Conservation (phyloP, 2,888 invertebrate species). For the Athrips mouffetella region DNA sequence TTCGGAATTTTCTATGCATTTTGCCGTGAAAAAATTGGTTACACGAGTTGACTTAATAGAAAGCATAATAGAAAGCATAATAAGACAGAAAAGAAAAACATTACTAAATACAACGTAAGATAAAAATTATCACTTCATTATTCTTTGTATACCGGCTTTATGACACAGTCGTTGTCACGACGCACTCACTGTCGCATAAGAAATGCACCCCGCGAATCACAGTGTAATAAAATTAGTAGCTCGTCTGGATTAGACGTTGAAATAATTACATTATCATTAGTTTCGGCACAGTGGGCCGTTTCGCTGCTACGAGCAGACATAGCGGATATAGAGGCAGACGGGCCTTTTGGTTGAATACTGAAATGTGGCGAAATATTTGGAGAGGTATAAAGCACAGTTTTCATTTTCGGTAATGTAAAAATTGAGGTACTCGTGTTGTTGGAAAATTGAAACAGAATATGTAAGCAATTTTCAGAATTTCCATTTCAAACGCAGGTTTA, state of each 20-base stretch:
- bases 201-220: not conserved
- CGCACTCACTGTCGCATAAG: not conserved
- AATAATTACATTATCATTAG: constrained; percentile 14
- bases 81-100: no score
- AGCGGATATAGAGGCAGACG: not conserved
- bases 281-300: constrained; percentile 11
- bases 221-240: constrained; percentile 1
- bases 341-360: constrained; percentile 2
- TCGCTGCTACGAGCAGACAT: not conserved
- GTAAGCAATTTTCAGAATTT: no score
- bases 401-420: constrained; percentile 12
- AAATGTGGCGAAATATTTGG: constrained; percentile 2
- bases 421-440: not conserved
- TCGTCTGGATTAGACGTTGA: constrained; percentile 10
- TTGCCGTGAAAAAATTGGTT: no score
- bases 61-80: no score
- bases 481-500: no score
- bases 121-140: no score
- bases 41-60: no score
- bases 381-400: constrained; percentile 5
- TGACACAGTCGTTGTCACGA: not conserved
- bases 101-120: no score
- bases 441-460: not conserved
- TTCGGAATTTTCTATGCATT: no score
- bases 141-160: not conserved